Evolutionary conservation across 2,888 invertebrate genomes (phyloP).

Genomic region (Spisula solida): DNA sequence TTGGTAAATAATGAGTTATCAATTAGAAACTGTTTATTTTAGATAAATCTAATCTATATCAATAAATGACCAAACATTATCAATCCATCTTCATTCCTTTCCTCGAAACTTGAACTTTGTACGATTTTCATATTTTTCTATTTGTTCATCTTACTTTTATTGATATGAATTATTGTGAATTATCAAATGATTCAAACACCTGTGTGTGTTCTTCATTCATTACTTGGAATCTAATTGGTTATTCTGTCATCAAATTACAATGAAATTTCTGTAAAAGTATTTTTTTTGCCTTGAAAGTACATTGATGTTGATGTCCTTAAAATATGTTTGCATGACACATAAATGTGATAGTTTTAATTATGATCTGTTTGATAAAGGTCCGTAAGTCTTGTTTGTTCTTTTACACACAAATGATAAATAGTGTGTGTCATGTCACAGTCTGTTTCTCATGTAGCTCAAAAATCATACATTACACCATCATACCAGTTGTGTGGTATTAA

Average conservation of each 20-base stretch:
- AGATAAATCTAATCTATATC: conserved; percentile 10
- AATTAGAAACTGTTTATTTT: conserved; percentile 11
- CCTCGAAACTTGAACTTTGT: neutral
- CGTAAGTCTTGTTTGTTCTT: neutral
- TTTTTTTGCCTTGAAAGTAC: neutral
- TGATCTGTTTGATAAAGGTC: neutral
- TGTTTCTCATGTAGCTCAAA: neutral
- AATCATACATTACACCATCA: neutral
- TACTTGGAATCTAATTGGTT: neutral
- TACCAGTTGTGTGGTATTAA: neutral
- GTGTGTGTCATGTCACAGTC: neutral
- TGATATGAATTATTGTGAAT: conserved; percentile 6
- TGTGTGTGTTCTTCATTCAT: neutral
- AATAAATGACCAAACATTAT: conserved; percentile 16
- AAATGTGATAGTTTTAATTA: neutral
- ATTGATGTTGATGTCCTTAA: neutral
- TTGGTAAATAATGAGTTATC: conserved; percentile 2
- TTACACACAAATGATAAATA: neutral
- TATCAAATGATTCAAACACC: neutral
- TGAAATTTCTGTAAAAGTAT: neutral
- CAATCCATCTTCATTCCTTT: neutral
- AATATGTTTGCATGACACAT: neutral
- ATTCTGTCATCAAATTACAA: neutral
- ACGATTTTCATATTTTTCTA: neutral
- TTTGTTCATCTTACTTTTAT: neutral